Evolutionary conservation across 2,888 invertebrate genomes (phyloP), one percentile per base, ranked within the genome.

Genomic region (Nymphalis urticae): DNA sequence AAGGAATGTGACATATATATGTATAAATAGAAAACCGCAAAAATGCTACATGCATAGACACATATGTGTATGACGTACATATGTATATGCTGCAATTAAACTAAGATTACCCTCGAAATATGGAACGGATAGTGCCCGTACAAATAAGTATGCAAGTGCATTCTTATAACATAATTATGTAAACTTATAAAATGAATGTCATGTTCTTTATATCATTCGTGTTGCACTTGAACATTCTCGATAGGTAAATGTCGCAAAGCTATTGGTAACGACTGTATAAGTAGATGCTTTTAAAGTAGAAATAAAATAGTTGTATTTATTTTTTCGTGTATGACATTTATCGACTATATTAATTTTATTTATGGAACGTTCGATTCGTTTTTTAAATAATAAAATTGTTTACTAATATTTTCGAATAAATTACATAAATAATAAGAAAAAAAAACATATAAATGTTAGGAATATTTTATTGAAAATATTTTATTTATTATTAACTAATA

Each of bases 111-210:
- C 27, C 24, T 27, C 16, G 16, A 58, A 58, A 36, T 58, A 58
- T 58, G 19, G 58, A 24, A 6, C 36, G 36, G 9, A n/a, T 58
- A 36, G n/a, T n/a, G 17, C 62, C 60, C 74, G 79, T 76, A 78
- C 76, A 82, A 84, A 81, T 80, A 78, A 79, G 79, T 78, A 75
- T 78, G 75, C 74, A 73, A 42, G 42, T 42, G 13, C 13, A 13
- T 42, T 42, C 42, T 13, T 42, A 42, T 42, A 3, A 42, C 10
- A 42, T 42, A 13, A 72, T 87, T 87, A 83, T 79, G 79, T 84
- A 86, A 85, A 73, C 78, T 77, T 72, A 77, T 79, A 82, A 82
- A 68, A 80, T 77, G 81, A 84, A 80, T 77, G 72, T 75, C 77
- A 79, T 74, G 72, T 72, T 75, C 72, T 73, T 70, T 73, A 72